Percentiles rank a stretch among this genome's conserved stretches.
phyloP scores from a whole-genome alignment of 2,113 vertebrate species.

The Clupea harengus region DNA sequence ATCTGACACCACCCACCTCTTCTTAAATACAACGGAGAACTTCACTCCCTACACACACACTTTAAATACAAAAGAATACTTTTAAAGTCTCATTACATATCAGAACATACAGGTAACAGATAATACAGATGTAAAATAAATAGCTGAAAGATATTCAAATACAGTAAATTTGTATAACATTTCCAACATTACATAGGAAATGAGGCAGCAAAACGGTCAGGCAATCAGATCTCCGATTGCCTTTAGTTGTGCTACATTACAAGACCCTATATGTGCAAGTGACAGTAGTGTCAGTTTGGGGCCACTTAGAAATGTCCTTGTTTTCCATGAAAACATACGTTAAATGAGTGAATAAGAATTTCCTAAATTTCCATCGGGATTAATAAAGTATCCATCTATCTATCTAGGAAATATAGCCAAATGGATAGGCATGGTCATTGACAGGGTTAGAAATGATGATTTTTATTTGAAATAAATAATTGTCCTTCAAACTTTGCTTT shows the following conservation, averaged over 20 bases:
- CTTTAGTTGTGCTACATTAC: neutral
- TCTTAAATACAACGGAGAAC: neutral
- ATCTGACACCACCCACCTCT: neutral
- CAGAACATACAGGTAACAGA: too few relatives aligned
- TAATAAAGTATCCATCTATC: too few relatives aligned
- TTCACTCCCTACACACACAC: neutral
- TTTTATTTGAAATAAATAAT: too few relatives aligned
- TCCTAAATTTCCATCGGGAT: too few relatives aligned
- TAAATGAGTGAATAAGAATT: too few relatives aligned
- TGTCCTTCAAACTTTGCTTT: too few relatives aligned
- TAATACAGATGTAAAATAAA: neutral
- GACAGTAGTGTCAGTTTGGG: neutral
- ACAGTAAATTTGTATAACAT: neutral
- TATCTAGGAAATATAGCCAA: too few relatives aligned
- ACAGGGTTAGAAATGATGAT: too few relatives aligned
- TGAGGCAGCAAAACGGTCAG: neutral
- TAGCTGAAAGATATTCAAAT: neutral
- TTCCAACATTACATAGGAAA: neutral
- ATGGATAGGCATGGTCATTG: too few relatives aligned
- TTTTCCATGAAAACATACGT: too few relatives aligned
- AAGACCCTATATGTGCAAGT: conserved; percentile 9
- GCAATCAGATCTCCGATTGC: too few relatives aligned
- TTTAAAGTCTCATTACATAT: neutral
- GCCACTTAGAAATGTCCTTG: too few relatives aligned
- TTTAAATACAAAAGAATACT: conserved; percentile 13